These are phyloP conservation scores for Pseudotriccus pelzelni DNA, from an alignment of 2,797 vertebrate genomes.

Conservation along the genomic window DNA sequence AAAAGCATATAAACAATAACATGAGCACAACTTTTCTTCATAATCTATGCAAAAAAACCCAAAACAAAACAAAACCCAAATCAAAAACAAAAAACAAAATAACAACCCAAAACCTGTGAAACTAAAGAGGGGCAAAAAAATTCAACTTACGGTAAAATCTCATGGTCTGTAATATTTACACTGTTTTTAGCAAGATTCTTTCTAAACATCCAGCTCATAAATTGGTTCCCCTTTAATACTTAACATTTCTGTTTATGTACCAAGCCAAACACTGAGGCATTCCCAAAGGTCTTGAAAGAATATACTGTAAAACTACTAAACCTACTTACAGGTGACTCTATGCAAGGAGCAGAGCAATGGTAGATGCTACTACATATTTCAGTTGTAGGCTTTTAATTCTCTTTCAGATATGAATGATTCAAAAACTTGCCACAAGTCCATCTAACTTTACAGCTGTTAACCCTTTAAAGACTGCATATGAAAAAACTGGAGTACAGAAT, in stretches of 20 bases:
- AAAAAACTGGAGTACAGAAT: conserved; percentile 63
- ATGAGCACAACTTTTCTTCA: conserved; percentile 76
- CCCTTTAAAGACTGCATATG: conserved; percentile 78
- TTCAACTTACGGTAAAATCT: conserved; percentile 75
- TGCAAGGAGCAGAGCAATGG: conserved; percentile 77
- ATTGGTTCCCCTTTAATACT: conserved; percentile 64
- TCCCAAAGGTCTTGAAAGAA: conserved; percentile 72
- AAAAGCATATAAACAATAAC: conserved; percentile 81
- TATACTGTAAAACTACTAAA: conserved; percentile 75
- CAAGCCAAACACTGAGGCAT: conserved; percentile 77
- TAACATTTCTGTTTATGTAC: conserved; percentile 71
- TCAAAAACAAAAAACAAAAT: conserved; percentile 44
- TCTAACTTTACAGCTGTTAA: conserved; percentile 73
- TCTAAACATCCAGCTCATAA: conserved; percentile 68
- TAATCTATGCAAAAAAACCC: conserved; percentile 61
- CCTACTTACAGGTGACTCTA: conserved; percentile 76
- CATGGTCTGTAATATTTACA: conserved; percentile 78
- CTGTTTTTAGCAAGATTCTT: conserved; percentile 74
- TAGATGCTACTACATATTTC: conserved; percentile 73
- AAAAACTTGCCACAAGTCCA: conserved; percentile 74
- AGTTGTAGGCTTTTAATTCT: conserved; percentile 71
- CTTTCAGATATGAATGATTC: conserved; percentile 71
- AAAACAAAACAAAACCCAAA: neutral
- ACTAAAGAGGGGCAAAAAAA: conserved; percentile 70
- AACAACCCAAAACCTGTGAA: conserved; percentile 61